Base-by-base conservation (phyloP, 1,140 invertebrate species). In the Drosophila obscura region DNA sequence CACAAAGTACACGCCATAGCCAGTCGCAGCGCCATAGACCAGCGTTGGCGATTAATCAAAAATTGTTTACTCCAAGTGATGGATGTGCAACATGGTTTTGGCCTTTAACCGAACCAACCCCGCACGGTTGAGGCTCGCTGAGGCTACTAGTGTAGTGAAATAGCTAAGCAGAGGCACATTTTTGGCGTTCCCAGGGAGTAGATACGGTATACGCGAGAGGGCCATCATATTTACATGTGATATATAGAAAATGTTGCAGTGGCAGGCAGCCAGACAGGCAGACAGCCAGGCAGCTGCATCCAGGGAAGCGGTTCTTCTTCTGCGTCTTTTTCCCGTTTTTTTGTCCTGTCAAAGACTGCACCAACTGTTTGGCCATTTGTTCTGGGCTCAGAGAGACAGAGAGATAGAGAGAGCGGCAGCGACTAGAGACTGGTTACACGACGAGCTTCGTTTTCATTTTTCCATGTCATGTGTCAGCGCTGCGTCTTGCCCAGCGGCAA, bases 31-130 rank as follows among this genome's bases (percentile, higher is more conserved):
- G 13, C 41, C 9, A 35, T 26, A 52, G 74, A 69, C 58, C 74
- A 62, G 64, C 62, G 75, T 51, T 55, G 75, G 76, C 83, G 83
- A 87, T 87, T 87, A 83, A 87, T 88, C 83, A 87, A 87, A 87
- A 87, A 87, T 87, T 87, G 83, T 87, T 87, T 87, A 83, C 83
- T 80, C 81, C 87, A 87, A 83, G 81, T 87, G 83, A 87, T 87
- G 79, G 81, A 87, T 87, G 83, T 87, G 83, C 83, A 88, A 88
- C 84, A 87, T 83, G 84, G 76, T 79, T 80, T 73, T 76, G 83
- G 82, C 83, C 79, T 31, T 31, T 87, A 19, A 19, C 19, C 19
- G 19, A 1, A 19, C 19, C 1, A 19, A 1, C 19, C 19, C 62
- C 68, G 74, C 68, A 65, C 24, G 19, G 45, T 48, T 15, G 24